Conservation (phyloP, 2,797 vertebrate genomes). For the Sebastes miniatus region DNA sequence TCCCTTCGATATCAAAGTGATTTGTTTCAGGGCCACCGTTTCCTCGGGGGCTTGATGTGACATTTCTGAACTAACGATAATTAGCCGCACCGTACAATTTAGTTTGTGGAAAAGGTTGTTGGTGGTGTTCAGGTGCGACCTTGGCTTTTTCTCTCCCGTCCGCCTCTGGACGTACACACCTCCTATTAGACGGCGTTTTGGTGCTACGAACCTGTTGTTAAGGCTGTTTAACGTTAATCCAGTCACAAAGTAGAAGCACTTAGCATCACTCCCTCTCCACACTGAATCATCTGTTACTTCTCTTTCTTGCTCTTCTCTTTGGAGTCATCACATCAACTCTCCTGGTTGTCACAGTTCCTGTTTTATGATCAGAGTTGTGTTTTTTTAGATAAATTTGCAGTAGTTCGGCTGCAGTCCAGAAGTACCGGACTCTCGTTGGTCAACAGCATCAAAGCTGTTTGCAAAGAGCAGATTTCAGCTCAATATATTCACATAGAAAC, state of each 20-base stretch:
- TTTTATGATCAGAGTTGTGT: neutral
- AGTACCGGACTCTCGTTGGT: too few relatives aligned
- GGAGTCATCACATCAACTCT: neutral
- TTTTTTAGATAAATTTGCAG: neutral
- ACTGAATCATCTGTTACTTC: neutral
- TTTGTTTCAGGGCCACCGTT: constrained; percentile 36
- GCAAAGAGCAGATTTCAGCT: too few relatives aligned
- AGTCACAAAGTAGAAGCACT: neutral
- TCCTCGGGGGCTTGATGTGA: constrained; percentile 15
- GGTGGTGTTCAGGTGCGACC: neutral
- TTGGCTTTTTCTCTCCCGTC: neutral
- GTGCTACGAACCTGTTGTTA: neutral
- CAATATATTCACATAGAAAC: too few relatives aligned
- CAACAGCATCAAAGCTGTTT: too few relatives aligned
- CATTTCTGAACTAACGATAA: constrained; percentile 43
- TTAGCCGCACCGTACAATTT: constrained; percentile 29
- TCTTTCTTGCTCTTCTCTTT: neutral
- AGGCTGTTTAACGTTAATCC: neutral
- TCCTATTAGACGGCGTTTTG: neutral
- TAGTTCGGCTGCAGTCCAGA: neutral
- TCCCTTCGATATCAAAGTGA: constrained; percentile 18
- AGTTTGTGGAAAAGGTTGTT: constrained; percentile 4
- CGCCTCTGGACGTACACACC: neutral
- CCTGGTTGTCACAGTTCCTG: neutral
- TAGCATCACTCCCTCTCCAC: neutral